Base-by-base conservation (phyloP, 2,888 invertebrate species). In the Tipula confusa region DNA sequence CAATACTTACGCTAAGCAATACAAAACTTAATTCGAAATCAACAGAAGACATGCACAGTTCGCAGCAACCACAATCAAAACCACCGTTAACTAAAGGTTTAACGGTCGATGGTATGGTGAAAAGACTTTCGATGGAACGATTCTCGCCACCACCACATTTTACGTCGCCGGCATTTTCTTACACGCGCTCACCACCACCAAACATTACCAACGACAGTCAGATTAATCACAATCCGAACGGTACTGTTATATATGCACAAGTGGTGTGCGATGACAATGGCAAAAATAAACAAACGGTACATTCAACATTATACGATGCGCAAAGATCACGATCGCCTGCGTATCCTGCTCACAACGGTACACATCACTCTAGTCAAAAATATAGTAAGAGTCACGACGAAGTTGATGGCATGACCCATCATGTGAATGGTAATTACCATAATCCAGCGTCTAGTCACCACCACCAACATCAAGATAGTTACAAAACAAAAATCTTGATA, bases 131-230 rank as follows among this genome's bases (percentile, higher is more conserved):
- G 85, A 93, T 93, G 89, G 95, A 95, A 86, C 93, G 93, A 86
- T 91, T 92, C 83, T 92, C 93, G 9, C 92, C 93, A 0, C 93
- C 94, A 81, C 93, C 94, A 1, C 92, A 92, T 85, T 94, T 95
- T 87, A 92, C 92, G 86, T 95, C 94, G 87, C 93, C 95, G 87
- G 96, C 95, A 33, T 96, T 96, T 89, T 96, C 96, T 0, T 96
- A 96, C 86, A 94, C 94, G 91, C 91, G 87, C 86, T 91, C 80
- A 90, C 80, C 80, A 15, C 80, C 29, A 29, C 80, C 80, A 3
- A 29, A 9, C 7, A 29, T 29, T 80, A 91, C 87, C 87, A 80
- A 29, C 29, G 29, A 80, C 24, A 29, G 9, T 18, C 90, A 92
- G 84, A 91, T 92, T 86, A 80, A n/a, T 29, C 80, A 80, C 80